Percentiles rank a stretch among this genome's conserved stretches.
These are phyloP conservation scores for Aegotheles bennettii DNA, from an alignment of 2,113 vertebrate species.

Conservation along the genomic window DNA sequence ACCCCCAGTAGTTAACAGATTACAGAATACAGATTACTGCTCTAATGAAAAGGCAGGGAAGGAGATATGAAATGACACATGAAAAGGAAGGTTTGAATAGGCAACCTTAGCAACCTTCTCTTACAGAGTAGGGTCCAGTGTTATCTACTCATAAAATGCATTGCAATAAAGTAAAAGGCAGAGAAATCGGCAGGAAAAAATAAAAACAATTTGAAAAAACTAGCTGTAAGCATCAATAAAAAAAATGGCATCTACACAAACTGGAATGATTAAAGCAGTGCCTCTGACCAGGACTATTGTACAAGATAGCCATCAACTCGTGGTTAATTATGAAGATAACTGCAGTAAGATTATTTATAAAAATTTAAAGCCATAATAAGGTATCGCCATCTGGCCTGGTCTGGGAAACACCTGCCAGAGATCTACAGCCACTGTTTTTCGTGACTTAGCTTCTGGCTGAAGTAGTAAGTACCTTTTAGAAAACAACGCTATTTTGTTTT, in stretches of 20 bases:
- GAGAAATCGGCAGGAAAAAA: not conserved
- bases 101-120: not conserved
- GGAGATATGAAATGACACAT: not conserved
- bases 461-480: not conserved
- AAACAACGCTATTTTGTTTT: not conserved
- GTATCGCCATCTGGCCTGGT: not conserved
- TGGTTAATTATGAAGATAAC: not conserved
- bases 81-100: not conserved
- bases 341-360: not conserved
- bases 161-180: not conserved
- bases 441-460: not conserved
- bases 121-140: not conserved
- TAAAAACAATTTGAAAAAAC: not conserved
- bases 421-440: not conserved
- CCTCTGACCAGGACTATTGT: not conserved
- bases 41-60: not conserved
- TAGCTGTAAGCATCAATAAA: not conserved
- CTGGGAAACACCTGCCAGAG: not conserved
- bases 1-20: not conserved
- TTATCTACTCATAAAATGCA: not conserved
- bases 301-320: not conserved
- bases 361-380: not conserved
- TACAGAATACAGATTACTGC: not conserved
- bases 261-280: not conserved
- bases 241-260: not conserved